Evolutionary conservation across 2,113 vertebrate genomes (phyloP), one percentile per base, ranked within the genome.

Genomic region (Pholis gunnellus): DNA sequence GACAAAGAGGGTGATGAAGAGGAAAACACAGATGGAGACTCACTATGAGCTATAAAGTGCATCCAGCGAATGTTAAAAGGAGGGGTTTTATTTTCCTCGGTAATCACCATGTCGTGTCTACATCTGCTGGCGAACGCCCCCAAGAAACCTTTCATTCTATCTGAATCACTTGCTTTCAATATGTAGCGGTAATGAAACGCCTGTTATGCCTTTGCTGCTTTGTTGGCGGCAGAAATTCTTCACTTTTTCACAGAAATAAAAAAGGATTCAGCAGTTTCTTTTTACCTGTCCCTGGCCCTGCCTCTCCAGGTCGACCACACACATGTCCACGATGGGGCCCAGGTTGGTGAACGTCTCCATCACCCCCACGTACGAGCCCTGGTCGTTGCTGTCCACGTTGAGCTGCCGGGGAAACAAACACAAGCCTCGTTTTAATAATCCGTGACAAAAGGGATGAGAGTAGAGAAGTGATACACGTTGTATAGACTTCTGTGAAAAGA

Each of bases 301-400:
- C 44, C 98, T 95, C 89, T 99, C 98, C 90, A 99, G 95, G 89
- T 99, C 98, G 13, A 99, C 98, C 68, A 99, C 98, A 2, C 98
- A 99, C 98, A 99, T 99, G 90, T 99, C 98, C 74, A 99, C 98
- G 2, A 99, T 99, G 70, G 98, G 98, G 1, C 98, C 98, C 0
- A 99, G 94, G 87, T 99, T 99, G 81, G 98, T 99, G 84, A 99
- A 99, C 4, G 98, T 99, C 93, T 99, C 98, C 98, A 99, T 99
- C 25, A 97, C 97, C 1, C 96, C 97, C 14, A 99, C 98, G 0
- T 97, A 99, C 2, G 98, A 99, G 46, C 98, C 98, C 90, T 99
- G 98, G 81, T 99, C 98, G 0, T 99, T 99, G 93, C 98, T 99
- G 95, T 99, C 98, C 81, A 99, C 97, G 0, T 98, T 99, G 88